These are phyloP conservation scores for Intellagama lesueurii DNA, from an alignment of 2,797 vertebrate species.

Conservation along the genomic window DNA sequence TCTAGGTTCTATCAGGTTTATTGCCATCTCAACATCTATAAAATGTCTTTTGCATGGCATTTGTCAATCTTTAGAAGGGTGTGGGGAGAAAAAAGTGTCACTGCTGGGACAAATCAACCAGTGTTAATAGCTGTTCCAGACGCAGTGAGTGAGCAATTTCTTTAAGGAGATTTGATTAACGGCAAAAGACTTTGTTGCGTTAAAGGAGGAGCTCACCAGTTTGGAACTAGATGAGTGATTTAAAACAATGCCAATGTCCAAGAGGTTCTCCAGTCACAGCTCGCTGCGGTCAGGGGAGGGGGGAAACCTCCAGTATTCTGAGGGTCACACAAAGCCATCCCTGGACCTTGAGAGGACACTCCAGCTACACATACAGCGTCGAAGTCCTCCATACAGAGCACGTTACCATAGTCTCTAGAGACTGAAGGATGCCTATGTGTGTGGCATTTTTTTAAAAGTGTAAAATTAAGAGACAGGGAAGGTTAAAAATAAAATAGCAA, in stretches of 20 bases:
- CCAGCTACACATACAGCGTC: too few species aligned
- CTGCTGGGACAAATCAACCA: neutral
- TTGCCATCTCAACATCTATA: neutral
- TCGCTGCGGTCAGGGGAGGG: neutral
- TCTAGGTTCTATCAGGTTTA: slow-evolving; percentile 8
- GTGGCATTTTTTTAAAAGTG: too few species aligned
- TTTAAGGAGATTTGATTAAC: neutral
- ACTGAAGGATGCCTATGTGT: too few species aligned
- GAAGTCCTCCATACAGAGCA: too few species aligned
- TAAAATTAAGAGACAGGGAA: too few species aligned
- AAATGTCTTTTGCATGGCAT: neutral
- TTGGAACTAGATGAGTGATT: neutral
- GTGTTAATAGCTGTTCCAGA: neutral
- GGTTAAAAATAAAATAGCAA: too few species aligned
- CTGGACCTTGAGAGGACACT: too few species aligned
- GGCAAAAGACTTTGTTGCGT: neutral
- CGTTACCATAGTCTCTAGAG: too few species aligned
- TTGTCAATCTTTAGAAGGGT: neutral
- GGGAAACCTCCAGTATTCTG: too few species aligned
- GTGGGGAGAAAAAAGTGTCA: neutral
- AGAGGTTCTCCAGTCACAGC: neutral
- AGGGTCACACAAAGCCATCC: too few species aligned
- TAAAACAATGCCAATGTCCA: neutral
- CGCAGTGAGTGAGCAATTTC: neutral
- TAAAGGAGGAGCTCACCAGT: neutral